Evolutionary conservation across 2,113 vertebrate genomes (phyloP).

Genomic region (Haemorhous mexicanus): DNA sequence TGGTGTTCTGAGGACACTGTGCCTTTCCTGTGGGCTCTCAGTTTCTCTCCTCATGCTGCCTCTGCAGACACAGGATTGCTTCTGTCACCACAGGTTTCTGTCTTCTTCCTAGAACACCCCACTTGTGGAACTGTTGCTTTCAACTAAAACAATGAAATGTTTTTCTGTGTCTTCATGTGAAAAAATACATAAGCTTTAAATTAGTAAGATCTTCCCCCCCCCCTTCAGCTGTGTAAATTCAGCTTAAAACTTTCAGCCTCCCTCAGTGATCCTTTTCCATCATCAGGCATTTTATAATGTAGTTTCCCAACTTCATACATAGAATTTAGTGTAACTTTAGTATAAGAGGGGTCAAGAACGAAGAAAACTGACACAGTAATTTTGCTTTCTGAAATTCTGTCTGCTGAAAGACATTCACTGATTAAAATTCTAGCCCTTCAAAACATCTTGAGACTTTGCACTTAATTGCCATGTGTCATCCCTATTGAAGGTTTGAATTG

Average conservation of each 20-base stretch:
- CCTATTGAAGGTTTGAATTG: background rate
- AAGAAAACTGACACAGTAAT: background rate
- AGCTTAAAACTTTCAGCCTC: background rate
- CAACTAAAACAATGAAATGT: background rate
- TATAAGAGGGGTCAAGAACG: background rate
- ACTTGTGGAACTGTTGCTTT: background rate
- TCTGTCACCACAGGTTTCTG: background rate
- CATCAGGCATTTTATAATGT: background rate
- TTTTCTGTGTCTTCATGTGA: background rate
- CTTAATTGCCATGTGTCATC: constrained; percentile 8
- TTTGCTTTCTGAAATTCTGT: background rate
- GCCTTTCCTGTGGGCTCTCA: background rate
- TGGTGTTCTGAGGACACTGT: background rate
- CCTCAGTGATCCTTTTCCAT: background rate
- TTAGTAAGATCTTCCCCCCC: background rate
- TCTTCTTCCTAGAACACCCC: background rate
- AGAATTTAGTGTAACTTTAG: background rate
- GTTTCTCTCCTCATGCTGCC: background rate
- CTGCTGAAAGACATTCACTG: background rate
- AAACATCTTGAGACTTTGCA: background rate
- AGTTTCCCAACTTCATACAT: background rate
- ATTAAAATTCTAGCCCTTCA: constrained; percentile 16
- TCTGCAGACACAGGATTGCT: background rate
- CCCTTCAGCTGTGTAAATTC: background rate
- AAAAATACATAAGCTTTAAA: background rate